Evolutionary conservation across 1,140 invertebrate species (phyloP), one percentile per base, ranked within the genome.

Genomic region (Zeugodacus cucurbitae): DNA sequence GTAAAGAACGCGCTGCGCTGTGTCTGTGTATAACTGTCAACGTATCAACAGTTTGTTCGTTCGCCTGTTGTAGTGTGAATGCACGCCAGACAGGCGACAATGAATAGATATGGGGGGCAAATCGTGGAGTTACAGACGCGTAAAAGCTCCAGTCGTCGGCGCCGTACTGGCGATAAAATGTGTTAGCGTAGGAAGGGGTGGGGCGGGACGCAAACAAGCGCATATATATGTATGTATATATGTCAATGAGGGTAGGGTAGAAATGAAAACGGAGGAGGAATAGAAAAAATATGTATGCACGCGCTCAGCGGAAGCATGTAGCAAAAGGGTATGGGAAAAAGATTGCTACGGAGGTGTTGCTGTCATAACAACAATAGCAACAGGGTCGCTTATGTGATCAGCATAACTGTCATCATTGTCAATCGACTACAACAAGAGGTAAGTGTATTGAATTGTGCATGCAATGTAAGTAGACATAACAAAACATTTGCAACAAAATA

Each of bases 1-100:
- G 14, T 3, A 54, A 54, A 54, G 20, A 54, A 1, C 17, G n/a
- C 62, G 62, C 70, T 17, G 20, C 37, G 1, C 37, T 34, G 29
- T 37, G 70, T 74, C 7, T 34, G 29, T 34, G 29, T 87, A 82
- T 70, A 78, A 54, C 64, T 88, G 86, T 70, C 78, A 59, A 89
- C 17, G 34, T 74, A 67, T 74, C 67, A 91, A 91, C 90, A 90
- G 90, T 90, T 89, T 87, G 37, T 37, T 57, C 37, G 58, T 2
- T 14, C 20, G n/a, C 17, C 59, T 37, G 67, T 37, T n/a, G 67
- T 74, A 34, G 67, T 70, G 67, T 70, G 32, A 20, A 37, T 37
- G 34, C 20, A 11, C 67, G 67, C 67, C 67, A 74, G 67, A 74
- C 67, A 34, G 67, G 67, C 67, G 67, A 74, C 67, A 74, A 74